A percentile compares a stretch with the other conserved stretches of the same genome.
Conservation (phyloP, 64 coral and sea anemone species). For the Pocillopora verrucosa region DNA sequence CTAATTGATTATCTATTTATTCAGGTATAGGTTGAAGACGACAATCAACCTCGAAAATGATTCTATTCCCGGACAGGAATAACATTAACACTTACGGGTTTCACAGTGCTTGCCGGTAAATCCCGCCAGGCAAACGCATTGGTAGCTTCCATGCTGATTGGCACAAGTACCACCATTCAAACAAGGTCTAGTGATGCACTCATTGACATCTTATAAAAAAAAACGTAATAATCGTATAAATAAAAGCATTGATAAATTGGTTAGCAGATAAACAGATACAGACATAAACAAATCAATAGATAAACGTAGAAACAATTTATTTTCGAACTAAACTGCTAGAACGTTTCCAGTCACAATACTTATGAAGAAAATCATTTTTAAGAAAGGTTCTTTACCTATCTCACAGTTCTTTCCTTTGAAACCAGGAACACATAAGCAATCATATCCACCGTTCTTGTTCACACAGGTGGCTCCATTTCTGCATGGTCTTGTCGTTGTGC, state of each 20-base stretch:
- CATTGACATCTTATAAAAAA: constrained; percentile 16
- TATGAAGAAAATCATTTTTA: too few relatives aligned
- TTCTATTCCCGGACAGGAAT: too few relatives aligned
- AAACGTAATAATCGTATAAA: not conserved
- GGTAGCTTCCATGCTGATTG: constrained; percentile 22
- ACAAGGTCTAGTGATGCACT: constrained; percentile 22
- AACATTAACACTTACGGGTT: not conserved
- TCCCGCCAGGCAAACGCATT: not conserved
- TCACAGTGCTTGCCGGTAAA: constrained; percentile 51
- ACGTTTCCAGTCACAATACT: too few relatives aligned
- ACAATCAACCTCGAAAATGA: too few relatives aligned
- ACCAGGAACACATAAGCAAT: constrained; percentile 57
- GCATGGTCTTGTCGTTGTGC: constrained; percentile 44
- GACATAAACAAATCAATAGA: too few relatives aligned
- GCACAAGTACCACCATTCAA: constrained; percentile 27
- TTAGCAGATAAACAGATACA: too few relatives aligned
- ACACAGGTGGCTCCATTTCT: constrained; percentile 69
- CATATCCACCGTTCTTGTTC: constrained; percentile 54
- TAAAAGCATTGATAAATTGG: too few relatives aligned
- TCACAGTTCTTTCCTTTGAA: constrained; percentile 52
- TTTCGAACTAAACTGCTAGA: too few relatives aligned
- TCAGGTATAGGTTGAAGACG: too few relatives aligned
- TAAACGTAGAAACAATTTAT: too few relatives aligned
- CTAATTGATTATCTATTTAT: too few relatives aligned
- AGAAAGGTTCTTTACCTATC: too few relatives aligned